Conservation (phyloP, 2,888 invertebrate genomes). For the Leptopilina syphax region DNA sequence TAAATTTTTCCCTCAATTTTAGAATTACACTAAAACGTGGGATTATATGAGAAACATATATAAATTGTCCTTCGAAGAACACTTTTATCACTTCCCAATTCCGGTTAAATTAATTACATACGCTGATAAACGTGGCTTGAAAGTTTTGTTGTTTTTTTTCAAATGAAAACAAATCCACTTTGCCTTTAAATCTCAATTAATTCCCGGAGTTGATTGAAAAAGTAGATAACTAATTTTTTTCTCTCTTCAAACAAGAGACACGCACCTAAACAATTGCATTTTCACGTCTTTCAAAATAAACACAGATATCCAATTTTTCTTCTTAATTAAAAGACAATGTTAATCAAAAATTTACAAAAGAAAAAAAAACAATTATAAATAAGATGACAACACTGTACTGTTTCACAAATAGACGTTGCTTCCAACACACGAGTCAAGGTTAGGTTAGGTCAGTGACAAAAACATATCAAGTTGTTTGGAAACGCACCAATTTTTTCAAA, state of each 20-base stretch:
- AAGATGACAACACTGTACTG: not conserved
- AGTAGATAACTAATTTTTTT: not conserved
- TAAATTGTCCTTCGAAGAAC: not conserved
- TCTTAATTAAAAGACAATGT: not conserved
- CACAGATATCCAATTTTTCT: not conserved
- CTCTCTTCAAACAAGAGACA: not conserved
- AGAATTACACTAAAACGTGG: not conserved
- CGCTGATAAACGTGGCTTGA: not conserved
- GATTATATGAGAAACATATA: not conserved
- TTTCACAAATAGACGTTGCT: not conserved
- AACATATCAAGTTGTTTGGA: not conserved
- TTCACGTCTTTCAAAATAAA: not conserved
- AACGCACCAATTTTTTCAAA: not conserved
- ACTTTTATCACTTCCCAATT: not conserved
- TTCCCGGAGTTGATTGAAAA: not conserved
- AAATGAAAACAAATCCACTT: not conserved
- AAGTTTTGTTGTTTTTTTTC: not conserved
- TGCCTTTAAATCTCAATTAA: not conserved
- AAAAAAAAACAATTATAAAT: not conserved
- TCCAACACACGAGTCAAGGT: slow-evolving; percentile 14
- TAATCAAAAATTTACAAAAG: not conserved
- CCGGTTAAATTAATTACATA: not conserved
- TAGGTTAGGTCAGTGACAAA: slow-evolving; percentile 20
- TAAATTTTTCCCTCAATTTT: not conserved
- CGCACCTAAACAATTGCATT: not conserved